Percentiles rank a stretch among this genome's conserved stretches.
These are phyloP conservation scores for Syngnathus typhle DNA, from an alignment of 2,113 vertebrate species.

Conservation along the genomic window DNA sequence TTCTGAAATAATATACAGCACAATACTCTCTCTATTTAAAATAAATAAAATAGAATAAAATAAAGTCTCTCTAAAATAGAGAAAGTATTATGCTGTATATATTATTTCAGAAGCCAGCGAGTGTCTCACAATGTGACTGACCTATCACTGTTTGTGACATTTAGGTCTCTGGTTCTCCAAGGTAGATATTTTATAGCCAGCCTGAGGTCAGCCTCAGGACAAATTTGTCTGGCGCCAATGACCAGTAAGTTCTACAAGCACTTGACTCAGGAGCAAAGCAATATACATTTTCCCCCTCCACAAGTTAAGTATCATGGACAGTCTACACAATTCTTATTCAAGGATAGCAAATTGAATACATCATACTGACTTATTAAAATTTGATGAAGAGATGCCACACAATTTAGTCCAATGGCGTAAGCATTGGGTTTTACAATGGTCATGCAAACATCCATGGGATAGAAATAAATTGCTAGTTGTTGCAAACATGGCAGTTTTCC, in stretches of 20 bases:
- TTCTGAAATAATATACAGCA: too few species aligned
- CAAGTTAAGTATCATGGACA: constrained; percentile 6
- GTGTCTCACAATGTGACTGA: constrained; percentile 41
- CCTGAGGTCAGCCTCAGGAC: constrained; percentile 53
- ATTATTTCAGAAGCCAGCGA: neutral
- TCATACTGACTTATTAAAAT: constrained; percentile 15
- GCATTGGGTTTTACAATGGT: neutral
- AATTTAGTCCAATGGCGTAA: neutral
- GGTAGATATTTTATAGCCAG: constrained; percentile 52
- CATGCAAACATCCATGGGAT: neutral
- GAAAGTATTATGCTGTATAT: neutral
- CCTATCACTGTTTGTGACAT: constrained; percentile 60
- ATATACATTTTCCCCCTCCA: constrained; percentile 8
- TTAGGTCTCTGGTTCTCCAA: constrained; percentile 42
- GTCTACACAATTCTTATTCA: constrained; percentile 25
- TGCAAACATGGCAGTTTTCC: neutral
- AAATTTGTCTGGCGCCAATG: constrained; percentile 51
- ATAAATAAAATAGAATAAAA: too few species aligned
- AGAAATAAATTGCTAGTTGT: neutral
- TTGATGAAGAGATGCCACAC: neutral
- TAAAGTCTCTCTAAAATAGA: too few species aligned
- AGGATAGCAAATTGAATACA: constrained; percentile 13
- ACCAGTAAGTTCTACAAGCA: constrained; percentile 40
- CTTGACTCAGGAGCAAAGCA: constrained; percentile 35
- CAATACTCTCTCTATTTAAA: too few species aligned